Conservation (phyloP, 2,888 invertebrate species). For the Epiblema foenella region DNA sequence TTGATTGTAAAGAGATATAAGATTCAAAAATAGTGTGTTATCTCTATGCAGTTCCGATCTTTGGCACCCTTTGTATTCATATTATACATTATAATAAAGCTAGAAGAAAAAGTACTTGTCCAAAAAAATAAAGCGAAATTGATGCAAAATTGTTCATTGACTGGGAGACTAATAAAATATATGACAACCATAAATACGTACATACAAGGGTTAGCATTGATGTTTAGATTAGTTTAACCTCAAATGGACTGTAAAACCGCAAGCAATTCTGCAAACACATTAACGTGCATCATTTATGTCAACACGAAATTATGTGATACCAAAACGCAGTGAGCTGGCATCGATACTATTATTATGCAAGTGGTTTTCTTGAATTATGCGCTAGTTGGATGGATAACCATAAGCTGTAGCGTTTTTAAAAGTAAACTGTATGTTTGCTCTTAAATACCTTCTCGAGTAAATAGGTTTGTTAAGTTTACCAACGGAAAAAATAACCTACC, state of each 20-base stretch:
- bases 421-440: neutral
- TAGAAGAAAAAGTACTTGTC: too few species aligned
- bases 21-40: too few species aligned
- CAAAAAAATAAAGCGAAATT: too few species aligned
- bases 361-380: neutral
- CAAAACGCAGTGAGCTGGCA: neutral
- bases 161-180: neutral
- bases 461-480: too few species aligned
- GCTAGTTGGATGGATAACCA: neutral
- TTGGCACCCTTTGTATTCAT: too few species aligned
- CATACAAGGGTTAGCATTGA: neutral
- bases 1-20: too few species aligned
- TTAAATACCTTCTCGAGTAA: too few species aligned
- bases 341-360: neutral
- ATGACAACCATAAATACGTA: neutral
- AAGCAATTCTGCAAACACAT: slow-evolving; percentile 22
- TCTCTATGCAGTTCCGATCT: too few species aligned
- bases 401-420: neutral
- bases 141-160: neutral
- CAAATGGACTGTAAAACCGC: slow-evolving; percentile 24
- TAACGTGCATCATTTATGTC: slow-evolving; percentile 10
- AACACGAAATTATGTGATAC: neutral
- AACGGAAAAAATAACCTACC: too few species aligned
- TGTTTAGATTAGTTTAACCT: slow-evolving; percentile 24
- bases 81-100: too few species aligned